Evolutionary conservation across 2,888 invertebrate species (phyloP), one percentile per base, ranked within the genome.

Genomic region (Leptopilina syphax): DNA sequence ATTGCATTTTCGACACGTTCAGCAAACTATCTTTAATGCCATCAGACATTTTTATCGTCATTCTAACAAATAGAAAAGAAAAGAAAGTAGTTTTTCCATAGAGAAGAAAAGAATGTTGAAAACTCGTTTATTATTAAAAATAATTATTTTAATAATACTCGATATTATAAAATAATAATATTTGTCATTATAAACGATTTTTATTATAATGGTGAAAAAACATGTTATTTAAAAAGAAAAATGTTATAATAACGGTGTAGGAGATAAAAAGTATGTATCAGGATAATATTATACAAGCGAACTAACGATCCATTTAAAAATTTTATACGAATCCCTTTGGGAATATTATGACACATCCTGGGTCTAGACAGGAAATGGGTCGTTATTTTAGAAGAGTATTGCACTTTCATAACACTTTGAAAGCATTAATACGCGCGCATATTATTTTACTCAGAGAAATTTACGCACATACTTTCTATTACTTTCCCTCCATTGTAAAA

Each of bases 1-100:
- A 50, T 68, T 68, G 47, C 24, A 18, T n/a, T 47, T 34, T 68
- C 47, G 68, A 68, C 68, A 68, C 68, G 68, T 68, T 68, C 47
- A 4, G 68, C 18, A 68, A 68, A 68, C 68, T 47, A 5, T 18
- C 24, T 47, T 68, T 47, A 68, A 12, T 47, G 10, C 18, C 10
- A 12, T 3, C 34, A 18, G 10, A 50, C 1, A 9, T 18, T 68
- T 24, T n/a, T n/a, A 44, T n/a, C 9, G 47, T 47, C 41, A 68
- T 68, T 68, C 47, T 68, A 9, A 47, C 18, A 10, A 8, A 18
- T 68, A 24, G 9, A 12, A 24, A 68, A 24, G 9, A 12, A 24
- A 68, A 41, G n/a, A 68, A 68, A 68, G 18, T 47, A 12, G 47
- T 18, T 68, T 68, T 68, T 47, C 18, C 7, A 8, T 7, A 18